These are phyloP conservation scores for Campoletis sonorensis DNA, from an alignment of 1,140 invertebrate genomes.

Conservation along the genomic window DNA sequence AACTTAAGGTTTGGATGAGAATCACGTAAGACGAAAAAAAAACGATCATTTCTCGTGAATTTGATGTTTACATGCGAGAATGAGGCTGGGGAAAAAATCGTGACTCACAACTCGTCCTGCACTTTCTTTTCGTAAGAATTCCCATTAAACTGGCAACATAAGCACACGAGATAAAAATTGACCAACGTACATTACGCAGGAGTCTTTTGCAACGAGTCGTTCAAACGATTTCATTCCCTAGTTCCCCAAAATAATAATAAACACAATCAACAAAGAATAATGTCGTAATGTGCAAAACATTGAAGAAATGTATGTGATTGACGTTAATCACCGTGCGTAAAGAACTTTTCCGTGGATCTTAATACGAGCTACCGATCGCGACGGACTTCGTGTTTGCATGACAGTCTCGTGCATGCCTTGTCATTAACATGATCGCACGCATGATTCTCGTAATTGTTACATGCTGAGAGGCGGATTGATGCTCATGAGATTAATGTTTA, in stretches of 20 bases:
- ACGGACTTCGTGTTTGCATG: too few species aligned
- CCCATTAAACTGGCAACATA: neutral
- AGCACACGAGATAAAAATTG: neutral
- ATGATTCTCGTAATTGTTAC: conserved; percentile 2
- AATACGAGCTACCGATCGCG: too few species aligned
- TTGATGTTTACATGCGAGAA: neutral
- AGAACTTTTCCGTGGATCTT: too few species aligned
- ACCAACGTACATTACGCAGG: neutral
- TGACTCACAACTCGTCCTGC: conserved; percentile 5
- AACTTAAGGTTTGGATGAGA: neutral
- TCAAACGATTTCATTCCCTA: neutral
- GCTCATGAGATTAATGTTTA: conserved; percentile 11
- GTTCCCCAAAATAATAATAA: neutral
- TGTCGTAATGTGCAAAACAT: too few species aligned
- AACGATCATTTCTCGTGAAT: neutral
- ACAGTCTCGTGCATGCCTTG: too few species aligned
- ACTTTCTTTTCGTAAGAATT: conserved; percentile 1
- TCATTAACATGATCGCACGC: neutral
- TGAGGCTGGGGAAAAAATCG: neutral
- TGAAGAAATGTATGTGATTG: too few species aligned
- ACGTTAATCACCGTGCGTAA: too few species aligned
- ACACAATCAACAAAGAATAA: neutral
- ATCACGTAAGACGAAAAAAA: neutral
- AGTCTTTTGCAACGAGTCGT: neutral
- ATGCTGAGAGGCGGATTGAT: neutral